Percentiles rank a stretch among this genome's conserved stretches.
Evolutionary conservation across 2,797 vertebrate species (phyloP).

Genomic region (Heteromormyrus szaboi): DNA sequence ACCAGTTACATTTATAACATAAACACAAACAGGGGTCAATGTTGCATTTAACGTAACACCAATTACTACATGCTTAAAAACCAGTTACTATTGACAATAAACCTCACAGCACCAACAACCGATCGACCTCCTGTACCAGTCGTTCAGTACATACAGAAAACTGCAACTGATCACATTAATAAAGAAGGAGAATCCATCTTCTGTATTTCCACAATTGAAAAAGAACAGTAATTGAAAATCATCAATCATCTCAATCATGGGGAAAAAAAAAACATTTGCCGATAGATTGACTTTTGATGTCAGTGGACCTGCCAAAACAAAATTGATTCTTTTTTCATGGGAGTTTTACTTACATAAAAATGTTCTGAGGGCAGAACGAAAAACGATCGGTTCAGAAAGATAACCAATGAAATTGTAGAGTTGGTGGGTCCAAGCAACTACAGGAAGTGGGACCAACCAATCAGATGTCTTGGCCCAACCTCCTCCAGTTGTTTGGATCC

Average conservation of each 20-base stretch:
- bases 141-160: neutral
- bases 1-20: neutral
- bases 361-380: neutral
- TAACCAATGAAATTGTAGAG: neutral
- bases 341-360: too few relatives aligned
- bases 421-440: too few relatives aligned
- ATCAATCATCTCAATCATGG: neutral
- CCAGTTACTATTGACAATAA: neutral
- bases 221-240: neutral
- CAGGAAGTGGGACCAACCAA: too few relatives aligned
- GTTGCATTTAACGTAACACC: neutral
- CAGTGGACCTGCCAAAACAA: neutral
- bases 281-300: neutral
- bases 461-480: too few relatives aligned
- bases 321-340: neutral
- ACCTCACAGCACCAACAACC: neutral
- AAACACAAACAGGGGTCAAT: neutral
- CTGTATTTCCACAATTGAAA: neutral
- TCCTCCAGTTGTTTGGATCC: too few relatives aligned
- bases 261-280: neutral
- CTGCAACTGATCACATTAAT: neutral
- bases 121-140: neutral
- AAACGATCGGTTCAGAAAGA: too few relatives aligned
- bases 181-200: neutral
- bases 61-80: neutral